These are phyloP conservation scores for Myiozetetes cayanensis DNA, from an alignment of 2,113 vertebrate species.

Conservation along the genomic window DNA sequence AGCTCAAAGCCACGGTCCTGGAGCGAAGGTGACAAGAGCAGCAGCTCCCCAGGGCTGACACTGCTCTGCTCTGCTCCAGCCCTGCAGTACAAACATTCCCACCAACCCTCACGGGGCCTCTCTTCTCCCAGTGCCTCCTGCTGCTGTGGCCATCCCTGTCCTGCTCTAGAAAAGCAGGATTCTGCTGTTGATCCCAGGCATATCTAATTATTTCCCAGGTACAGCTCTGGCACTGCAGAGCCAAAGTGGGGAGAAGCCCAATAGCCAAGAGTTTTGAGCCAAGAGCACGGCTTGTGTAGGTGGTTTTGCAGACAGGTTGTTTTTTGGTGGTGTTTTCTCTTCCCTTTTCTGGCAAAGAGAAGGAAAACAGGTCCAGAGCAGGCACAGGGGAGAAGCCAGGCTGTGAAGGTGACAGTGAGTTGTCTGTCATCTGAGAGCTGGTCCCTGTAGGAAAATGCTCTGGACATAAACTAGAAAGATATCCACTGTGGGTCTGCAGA, in stretches of 20 bases:
- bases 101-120: background rate
- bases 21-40: rapidly evolving
- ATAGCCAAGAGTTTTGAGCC: background rate
- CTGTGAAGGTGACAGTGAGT: background rate
- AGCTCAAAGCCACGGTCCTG: background rate
- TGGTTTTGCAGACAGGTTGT: background rate
- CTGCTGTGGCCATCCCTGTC: background rate
- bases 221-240: background rate
- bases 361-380: background rate
- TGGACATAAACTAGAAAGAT: background rate
- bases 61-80: background rate
- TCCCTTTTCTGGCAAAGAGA: background rate
- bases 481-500: background rate
- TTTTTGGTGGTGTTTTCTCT: background rate
- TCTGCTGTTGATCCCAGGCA: background rate
- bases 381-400: background rate
- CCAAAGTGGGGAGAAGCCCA: background rate
- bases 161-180: background rate
- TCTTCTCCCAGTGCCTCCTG: background rate
- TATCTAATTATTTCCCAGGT: background rate
- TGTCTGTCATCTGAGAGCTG: background rate
- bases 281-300: background rate
- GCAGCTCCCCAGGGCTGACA: background rate
- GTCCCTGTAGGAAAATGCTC: background rate
- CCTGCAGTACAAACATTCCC: background rate